These are phyloP conservation scores for Altica lythri DNA, from an alignment of 2,888 invertebrate genomes.

Conservation along the genomic window DNA sequence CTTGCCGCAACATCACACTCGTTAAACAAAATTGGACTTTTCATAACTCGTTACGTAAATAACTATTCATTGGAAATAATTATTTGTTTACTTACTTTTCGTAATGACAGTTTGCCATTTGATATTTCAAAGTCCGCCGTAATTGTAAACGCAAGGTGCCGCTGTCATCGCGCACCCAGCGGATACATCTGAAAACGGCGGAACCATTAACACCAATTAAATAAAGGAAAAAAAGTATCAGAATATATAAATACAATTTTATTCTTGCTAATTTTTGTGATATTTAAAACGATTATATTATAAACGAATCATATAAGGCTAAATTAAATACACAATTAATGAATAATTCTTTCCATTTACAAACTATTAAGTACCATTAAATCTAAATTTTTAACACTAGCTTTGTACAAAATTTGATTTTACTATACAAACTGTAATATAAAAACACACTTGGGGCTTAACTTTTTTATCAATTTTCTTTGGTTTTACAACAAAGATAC, in stretches of 20 bases:
- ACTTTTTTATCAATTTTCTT: background rate
- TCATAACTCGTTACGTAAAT: too few relatives aligned
- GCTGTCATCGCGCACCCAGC: too few relatives aligned
- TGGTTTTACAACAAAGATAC: background rate
- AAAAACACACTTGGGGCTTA: background rate
- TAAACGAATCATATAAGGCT: conserved; percentile 9
- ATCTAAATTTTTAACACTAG: conserved; percentile 13
- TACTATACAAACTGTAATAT: conserved; percentile 9
- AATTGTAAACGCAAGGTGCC: too few relatives aligned
- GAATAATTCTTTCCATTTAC: conserved; percentile 17
- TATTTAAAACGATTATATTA: conserved; percentile 15
- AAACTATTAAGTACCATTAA: conserved; percentile 14
- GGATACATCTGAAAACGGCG: too few relatives aligned
- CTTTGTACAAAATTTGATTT: conserved; percentile 19
- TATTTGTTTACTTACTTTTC: too few relatives aligned
- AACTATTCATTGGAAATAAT: too few relatives aligned
- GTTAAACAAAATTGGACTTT: too few relatives aligned
- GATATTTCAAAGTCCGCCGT: too few relatives aligned
- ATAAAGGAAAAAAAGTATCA: too few relatives aligned
- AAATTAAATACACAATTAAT: conserved; percentile 9
- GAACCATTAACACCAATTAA: too few relatives aligned
- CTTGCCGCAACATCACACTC: too few relatives aligned
- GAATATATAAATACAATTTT: conserved; percentile 20
- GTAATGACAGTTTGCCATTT: too few relatives aligned
- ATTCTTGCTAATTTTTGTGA: conserved; percentile 8